Conservation (phyloP, 2,113 vertebrate species). For the Oceanites oceanicus region DNA sequence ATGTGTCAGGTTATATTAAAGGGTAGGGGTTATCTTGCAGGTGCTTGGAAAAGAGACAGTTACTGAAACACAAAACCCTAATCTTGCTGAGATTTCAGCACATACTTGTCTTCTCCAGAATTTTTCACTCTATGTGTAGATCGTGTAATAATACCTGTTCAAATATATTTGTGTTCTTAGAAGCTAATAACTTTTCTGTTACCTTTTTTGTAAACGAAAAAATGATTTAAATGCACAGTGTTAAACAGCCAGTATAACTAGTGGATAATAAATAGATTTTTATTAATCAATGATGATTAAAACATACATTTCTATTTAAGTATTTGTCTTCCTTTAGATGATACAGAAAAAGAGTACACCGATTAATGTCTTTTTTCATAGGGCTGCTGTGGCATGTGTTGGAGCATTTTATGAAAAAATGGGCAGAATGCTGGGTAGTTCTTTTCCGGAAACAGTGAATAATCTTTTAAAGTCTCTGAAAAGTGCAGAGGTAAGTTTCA, state of each 20-base stretch:
- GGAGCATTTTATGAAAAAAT: conserved; percentile 99
- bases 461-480: conserved; percentile 97
- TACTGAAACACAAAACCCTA: background rate
- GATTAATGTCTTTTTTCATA: conserved; percentile 42
- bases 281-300: background rate
- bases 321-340: background rate
- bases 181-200: background rate
- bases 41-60: background rate
- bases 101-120: background rate
- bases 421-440: conserved; percentile 97
- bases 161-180: background rate
- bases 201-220: background rate
- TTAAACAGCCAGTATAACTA: background rate
- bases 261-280: background rate
- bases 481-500: conserved; percentile 88
- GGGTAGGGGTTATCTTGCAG: background rate
- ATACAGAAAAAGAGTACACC: background rate
- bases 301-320: background rate
- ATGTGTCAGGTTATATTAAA: background rate
- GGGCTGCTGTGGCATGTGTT: conserved; percentile 95
- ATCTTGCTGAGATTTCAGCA: background rate
- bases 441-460: conserved; percentile 97
- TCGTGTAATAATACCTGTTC: background rate
- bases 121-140: background rate
- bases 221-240: rapidly evolving